phyloP scores from a whole-genome alignment of 2,797 vertebrate genomes.

The Luscinia luscinia region DNA sequence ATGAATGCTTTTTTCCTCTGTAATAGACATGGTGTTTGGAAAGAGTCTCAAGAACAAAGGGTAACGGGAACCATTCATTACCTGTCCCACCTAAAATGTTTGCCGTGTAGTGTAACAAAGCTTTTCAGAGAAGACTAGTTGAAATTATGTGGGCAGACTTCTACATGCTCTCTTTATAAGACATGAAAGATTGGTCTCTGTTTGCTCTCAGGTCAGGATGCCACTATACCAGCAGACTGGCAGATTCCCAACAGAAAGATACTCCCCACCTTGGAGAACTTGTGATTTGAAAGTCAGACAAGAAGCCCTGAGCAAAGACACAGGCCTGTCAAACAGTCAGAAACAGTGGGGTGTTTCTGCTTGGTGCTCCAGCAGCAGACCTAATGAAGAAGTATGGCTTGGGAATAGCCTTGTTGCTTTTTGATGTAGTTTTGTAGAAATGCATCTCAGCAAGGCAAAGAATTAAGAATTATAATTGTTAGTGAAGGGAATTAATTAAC shows the following conservation, averaged over 20 bases:
- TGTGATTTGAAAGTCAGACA: not conserved
- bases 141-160: not conserved
- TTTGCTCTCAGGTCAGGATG: not conserved
- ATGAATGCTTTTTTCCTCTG: not conserved
- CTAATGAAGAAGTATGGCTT: not conserved
- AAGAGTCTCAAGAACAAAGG: not conserved
- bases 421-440: not conserved
- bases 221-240: not conserved
- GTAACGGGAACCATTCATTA: not conserved
- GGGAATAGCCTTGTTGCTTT: not conserved
- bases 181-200: not conserved
- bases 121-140: not conserved
- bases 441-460: not conserved
- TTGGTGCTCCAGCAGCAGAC: rapidly evolving
- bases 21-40: not conserved
- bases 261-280: not conserved
- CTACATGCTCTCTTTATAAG: rapidly evolving
- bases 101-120: rapidly evolving
- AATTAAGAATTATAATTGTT: not conserved
- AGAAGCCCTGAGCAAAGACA: not conserved
- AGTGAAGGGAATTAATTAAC: not conserved
- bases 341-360: not conserved
- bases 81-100: not conserved
- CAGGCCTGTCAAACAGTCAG: not conserved
- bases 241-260: not conserved